phyloP scores from a whole-genome alignment of 2,888 invertebrate genomes.

The Gasteruption jaculator region DNA sequence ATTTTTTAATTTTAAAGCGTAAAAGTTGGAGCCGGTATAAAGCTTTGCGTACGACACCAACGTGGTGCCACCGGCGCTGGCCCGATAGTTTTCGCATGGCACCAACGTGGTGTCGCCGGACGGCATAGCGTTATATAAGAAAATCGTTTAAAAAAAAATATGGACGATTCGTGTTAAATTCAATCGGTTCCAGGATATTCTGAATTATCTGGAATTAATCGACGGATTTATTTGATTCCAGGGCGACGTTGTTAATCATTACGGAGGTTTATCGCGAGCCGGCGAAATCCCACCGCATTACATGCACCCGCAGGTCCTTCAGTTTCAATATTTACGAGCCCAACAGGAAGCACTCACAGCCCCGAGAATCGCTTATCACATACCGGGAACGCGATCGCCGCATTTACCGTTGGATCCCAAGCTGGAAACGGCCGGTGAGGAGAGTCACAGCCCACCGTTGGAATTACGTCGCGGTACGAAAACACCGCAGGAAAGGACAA shows the following conservation, averaged over 20 bases:
- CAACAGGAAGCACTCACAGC: conserved; percentile 51
- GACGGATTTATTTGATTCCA: conserved; percentile 46
- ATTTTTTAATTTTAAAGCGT: no score
- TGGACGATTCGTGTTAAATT: no score
- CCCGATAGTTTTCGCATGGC: no score
- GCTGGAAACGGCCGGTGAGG: conserved; percentile 60
- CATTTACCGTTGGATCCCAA: conserved; percentile 56
- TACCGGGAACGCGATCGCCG: conserved; percentile 45
- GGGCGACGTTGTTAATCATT: conserved; percentile 59
- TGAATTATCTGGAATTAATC: no score
- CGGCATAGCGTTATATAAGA: no score
- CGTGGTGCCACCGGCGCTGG: no score
- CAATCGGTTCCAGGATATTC: no score
- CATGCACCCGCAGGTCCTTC: conserved; percentile 55
- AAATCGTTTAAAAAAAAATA: no score
- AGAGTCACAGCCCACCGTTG: conserved; percentile 67
- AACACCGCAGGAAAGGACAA: conserved; percentile 57
- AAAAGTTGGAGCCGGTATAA: no score
- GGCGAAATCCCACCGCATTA: conserved; percentile 55
- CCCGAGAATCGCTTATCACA: conserved; percentile 45
- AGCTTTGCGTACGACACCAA: no score
- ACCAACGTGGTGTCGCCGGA: no score
- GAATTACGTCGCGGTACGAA: conserved; percentile 62
- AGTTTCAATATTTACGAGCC: conserved; percentile 58
- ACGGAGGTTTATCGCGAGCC: conserved; percentile 45